Evolutionary conservation across 2,797 vertebrate species (phyloP), one percentile per base, ranked within the genome.

Genomic region (Tapirus indicus): DNA sequence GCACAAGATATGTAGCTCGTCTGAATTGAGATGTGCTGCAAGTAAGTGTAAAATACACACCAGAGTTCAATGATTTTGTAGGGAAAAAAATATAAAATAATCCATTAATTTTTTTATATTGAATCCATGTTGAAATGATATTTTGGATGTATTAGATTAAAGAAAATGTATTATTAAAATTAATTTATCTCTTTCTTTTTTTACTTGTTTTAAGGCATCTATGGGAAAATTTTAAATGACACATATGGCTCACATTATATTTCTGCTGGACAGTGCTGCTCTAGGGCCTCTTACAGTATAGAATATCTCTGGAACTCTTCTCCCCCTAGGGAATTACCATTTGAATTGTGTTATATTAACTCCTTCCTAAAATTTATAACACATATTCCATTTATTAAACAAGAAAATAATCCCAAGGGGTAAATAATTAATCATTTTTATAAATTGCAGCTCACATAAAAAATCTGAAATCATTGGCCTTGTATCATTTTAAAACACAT

Each of bases 401-500:
- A 87, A 93, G 52, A 86, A 96, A 95, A 91, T 2, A 92, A 62
- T 68, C 21, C 38, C 74, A 82, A 68, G 27, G 32, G 32, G 47
- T 8, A 92, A 29, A 88, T 1, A 25, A 66, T 0, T 77, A 35
- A 47, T 71, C 23, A 80, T 79, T 89, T 69, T 54, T 18, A 35
- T 52, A 72, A 94, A 75, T 4, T 85, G 32, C 5, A 84, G 66
- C 7, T 38, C 49, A 80, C 49, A 56, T 56, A 56, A 80, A 92
- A 93, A 58, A 72, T 17, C 20, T 58, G 79, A 96, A 52, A 29
- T 84, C 35, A 72, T 21, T 87, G 77, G n/a, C 17, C 83, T 95
- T 84, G 56, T 13, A 71, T 88, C 9, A 95, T 54, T 69, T 95
- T 74, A 88, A 92, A 91, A 75, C 32, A 93, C 17, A 80, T 89